A percentile compares a stretch with the other conserved stretches of the same genome.
These are phyloP conservation scores for Callipepla squamata DNA, from an alignment of 2,113 vertebrate genomes.

Conservation along the genomic window DNA sequence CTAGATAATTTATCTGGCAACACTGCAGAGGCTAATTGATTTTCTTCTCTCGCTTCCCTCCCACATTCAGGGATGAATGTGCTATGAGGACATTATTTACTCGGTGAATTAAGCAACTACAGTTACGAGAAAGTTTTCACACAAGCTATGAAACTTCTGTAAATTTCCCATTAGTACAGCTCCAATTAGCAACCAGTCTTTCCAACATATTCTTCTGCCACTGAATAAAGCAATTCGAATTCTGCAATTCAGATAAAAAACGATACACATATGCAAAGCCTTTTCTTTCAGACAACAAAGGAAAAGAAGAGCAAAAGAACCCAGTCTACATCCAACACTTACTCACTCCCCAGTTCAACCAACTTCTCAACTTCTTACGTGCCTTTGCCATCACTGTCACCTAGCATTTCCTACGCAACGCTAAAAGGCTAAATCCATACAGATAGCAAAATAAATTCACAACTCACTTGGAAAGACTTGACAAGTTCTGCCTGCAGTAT, in stretches of 20 bases:
- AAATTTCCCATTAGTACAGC: conserved; percentile 8
- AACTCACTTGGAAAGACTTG: conserved; percentile 83
- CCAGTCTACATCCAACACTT: background rate
- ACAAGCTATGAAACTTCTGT: conserved; percentile 17
- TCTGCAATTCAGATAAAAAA: background rate
- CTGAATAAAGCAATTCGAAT: background rate
- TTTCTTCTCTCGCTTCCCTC: background rate
- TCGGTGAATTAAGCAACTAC: conserved; percentile 59
- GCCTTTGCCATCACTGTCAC: background rate
- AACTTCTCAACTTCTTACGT: background rate
- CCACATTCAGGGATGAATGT: conserved; percentile 9
- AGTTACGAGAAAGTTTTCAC: background rate
- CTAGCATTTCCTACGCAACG: background rate
- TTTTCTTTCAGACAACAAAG: background rate
- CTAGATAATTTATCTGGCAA: background rate
- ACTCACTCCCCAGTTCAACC: background rate
- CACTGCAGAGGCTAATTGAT: conserved; percentile 6
- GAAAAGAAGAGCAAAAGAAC: background rate
- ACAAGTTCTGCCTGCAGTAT: conserved; percentile 77
- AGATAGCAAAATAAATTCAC: background rate
- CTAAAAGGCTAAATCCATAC: background rate
- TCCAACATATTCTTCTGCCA: background rate
- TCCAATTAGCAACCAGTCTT: background rate
- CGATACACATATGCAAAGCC: background rate
- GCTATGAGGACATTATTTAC: conserved; percentile 49